Evolutionary conservation across 1,140 invertebrate genomes (phyloP).

Genomic region (Doryteuthis pealeii): DNA sequence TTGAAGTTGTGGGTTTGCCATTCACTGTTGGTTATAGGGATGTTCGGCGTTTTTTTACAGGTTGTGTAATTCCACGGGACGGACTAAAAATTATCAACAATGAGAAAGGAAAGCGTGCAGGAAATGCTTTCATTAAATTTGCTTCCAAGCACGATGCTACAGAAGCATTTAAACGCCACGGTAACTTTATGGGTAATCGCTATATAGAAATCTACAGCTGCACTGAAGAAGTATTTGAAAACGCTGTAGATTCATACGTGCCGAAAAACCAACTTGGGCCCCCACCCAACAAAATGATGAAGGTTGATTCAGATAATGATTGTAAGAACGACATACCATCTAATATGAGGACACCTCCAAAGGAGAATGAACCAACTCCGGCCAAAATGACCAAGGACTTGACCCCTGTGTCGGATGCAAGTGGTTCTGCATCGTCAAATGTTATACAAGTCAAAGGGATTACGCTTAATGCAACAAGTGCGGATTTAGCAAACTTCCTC

Average conservation of each 20-base stretch:
- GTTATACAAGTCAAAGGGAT: slow-evolving; percentile 31
- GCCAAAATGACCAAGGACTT: slow-evolving; percentile 18
- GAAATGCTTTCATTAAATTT: slow-evolving; percentile 80
- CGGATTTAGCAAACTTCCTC: slow-evolving; percentile 41
- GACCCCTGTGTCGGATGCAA: not conserved
- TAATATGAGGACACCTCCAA: slow-evolving; percentile 15
- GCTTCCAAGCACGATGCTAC: slow-evolving; percentile 67
- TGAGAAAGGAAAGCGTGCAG: slow-evolving; percentile 74
- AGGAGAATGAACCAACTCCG: slow-evolving; percentile 6
- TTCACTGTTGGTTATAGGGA: slow-evolving; percentile 63
- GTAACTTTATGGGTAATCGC: slow-evolving; percentile 43
- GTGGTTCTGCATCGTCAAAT: not conserved
- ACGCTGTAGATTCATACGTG: slow-evolving; percentile 44
- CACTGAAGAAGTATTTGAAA: slow-evolving; percentile 46
- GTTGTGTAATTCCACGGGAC: slow-evolving; percentile 76
- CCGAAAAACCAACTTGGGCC: slow-evolving; percentile 18
- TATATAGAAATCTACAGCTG: slow-evolving; percentile 44
- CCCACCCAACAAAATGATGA: not conserved
- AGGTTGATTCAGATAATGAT: not conserved
- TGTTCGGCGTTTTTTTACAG: slow-evolving; percentile 77
- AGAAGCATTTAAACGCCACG: slow-evolving; percentile 69
- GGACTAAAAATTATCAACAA: slow-evolving; percentile 85
- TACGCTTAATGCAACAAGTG: slow-evolving; percentile 28
- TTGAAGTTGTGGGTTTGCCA: slow-evolving; percentile 44
- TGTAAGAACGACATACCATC: slow-evolving; percentile 13